A percentile compares a stretch with the other conserved stretches of the same genome.
These are phyloP conservation scores for Melanaphis sacchari DNA, from an alignment of 1,140 invertebrate species.

Conservation along the genomic window DNA sequence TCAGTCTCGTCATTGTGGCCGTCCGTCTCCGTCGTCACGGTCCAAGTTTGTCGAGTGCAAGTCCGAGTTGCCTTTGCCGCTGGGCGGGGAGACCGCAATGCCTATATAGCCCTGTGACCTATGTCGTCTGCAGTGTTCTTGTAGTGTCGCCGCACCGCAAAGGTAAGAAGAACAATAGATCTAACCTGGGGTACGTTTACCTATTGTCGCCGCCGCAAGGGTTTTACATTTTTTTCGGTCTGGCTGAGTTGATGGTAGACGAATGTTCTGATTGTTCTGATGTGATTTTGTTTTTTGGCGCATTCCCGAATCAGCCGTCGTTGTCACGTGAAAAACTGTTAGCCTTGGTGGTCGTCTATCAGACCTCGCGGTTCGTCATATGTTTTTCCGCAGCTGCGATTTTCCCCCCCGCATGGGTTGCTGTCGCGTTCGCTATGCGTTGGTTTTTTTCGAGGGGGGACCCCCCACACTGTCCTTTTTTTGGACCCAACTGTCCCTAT, in stretches of 20 bases:
- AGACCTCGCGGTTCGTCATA: slow-evolving; percentile 7
- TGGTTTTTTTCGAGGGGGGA: not conserved
- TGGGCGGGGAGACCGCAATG: not conserved
- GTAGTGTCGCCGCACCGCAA: not conserved
- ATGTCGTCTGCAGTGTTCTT: not conserved
- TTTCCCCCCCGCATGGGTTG: not conserved
- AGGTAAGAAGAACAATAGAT: not conserved
- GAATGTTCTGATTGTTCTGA: not conserved
- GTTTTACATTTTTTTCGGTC: too few species aligned
- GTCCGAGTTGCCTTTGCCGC: not conserved
- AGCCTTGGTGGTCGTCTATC: not conserved
- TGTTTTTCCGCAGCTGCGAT: slow-evolving; percentile 38
- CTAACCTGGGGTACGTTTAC: not conserved
- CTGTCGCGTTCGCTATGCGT: not conserved
- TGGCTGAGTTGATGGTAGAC: too few species aligned
- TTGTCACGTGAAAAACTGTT: not conserved
- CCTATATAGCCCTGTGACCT: slow-evolving; percentile 9
- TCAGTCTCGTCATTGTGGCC: not conserved
- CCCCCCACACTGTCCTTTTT: not conserved
- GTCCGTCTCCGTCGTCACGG: not conserved
- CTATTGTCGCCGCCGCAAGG: too few species aligned
- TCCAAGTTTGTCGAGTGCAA: not conserved
- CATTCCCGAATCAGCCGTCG: not conserved
- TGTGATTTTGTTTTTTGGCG: not conserved
- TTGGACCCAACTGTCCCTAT: not conserved